phyloP scores from a whole-genome alignment of 2,113 vertebrate species.

The human (Homo sapiens) region DNA sequence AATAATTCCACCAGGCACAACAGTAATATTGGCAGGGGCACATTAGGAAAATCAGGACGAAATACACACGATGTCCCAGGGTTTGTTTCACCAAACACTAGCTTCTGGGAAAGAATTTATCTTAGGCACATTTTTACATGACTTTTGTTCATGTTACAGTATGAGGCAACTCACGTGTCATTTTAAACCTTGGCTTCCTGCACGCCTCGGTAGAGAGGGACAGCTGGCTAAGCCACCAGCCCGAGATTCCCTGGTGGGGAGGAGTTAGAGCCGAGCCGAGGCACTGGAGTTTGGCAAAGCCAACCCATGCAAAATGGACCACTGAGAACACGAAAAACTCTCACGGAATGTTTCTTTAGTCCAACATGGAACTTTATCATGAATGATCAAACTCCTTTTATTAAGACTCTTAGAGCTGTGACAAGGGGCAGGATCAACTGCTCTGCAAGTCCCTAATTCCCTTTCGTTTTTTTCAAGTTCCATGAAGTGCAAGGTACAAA shows the following conservation, averaged over 20 bases:
- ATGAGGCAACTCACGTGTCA: fast-evolving
- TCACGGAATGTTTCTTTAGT: neutral
- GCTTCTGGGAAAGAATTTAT: neutral
- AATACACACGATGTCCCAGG: no score
- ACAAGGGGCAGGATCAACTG: neutral
- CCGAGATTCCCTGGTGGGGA: no score
- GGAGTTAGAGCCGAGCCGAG: neutral
- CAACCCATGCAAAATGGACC: no score
- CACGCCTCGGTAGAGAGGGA: neutral
- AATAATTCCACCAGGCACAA: neutral
- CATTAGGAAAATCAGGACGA: neutral
- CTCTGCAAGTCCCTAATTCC: neutral
- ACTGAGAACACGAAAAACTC: neutral
- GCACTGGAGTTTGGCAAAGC: fast-evolving
- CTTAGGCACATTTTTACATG: neutral
- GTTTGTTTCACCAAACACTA: neutral
- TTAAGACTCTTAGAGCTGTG: neutral
- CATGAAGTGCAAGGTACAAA: neutral
- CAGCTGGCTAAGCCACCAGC: neutral
- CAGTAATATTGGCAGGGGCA: no score
- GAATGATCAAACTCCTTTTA: neutral
- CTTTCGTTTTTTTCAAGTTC: neutral
- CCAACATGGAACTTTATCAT: neutral
- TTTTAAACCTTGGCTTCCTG: neutral
- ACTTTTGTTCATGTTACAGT: neutral